Conservation (phyloP, 2,888 invertebrate species). For the Escarpia spicata region DNA sequence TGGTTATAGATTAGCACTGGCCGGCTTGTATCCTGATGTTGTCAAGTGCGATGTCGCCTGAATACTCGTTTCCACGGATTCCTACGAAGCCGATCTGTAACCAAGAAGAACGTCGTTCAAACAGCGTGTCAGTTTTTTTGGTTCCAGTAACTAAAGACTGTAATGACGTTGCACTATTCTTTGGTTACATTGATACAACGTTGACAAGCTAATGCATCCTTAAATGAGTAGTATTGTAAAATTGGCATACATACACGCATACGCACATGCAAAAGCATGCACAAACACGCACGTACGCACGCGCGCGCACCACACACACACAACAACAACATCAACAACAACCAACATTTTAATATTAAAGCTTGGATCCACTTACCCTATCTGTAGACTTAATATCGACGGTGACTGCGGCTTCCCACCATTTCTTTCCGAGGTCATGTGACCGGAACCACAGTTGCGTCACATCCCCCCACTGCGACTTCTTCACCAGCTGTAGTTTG, state of each 20-base stretch:
- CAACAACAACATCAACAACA: too few relatives aligned
- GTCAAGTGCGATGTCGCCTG: slow-evolving; percentile 19
- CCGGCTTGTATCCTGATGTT: neutral
- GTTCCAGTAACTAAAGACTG: neutral
- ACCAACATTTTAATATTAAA: neutral
- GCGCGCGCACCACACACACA: too few relatives aligned
- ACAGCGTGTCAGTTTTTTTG: neutral
- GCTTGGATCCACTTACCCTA: neutral
- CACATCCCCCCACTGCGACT: neutral
- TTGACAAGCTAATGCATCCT: too few relatives aligned
- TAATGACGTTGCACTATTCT: too few relatives aligned
- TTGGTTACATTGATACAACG: too few relatives aligned
- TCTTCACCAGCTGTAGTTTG: slow-evolving; percentile 47
- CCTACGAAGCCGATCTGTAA: slow-evolving; percentile 13
- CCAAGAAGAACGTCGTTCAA: neutral
- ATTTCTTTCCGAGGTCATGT: neutral
- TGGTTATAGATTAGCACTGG: neutral
- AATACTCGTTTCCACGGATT: neutral
- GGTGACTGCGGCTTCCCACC: neutral
- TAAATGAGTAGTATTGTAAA: too few relatives aligned
- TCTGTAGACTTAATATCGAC: neutral
- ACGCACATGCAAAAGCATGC: too few relatives aligned
- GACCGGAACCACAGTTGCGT: neutral
- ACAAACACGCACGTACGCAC: too few relatives aligned
- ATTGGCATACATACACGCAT: too few relatives aligned